phyloP scores from a whole-genome alignment of 2,797 vertebrate genomes.

The Danio tinwini region DNA sequence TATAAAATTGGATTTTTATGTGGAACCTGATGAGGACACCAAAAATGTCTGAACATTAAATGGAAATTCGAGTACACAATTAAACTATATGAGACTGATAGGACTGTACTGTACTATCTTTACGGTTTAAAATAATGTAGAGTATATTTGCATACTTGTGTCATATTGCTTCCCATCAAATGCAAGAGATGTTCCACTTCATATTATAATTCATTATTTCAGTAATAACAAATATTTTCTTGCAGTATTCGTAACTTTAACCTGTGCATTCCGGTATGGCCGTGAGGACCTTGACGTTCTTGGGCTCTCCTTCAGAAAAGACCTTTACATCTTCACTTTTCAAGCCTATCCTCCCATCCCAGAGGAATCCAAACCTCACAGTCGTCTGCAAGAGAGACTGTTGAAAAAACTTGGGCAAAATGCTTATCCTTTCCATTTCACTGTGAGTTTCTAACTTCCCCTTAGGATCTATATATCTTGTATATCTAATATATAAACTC shows the following conservation, averaged over 20 bases:
- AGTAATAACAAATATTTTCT: neutral
- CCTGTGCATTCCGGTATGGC: constrained; percentile 95
- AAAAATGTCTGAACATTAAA: neutral
- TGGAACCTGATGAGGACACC: no score
- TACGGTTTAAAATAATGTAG: neutral
- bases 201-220: no score
- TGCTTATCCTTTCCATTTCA: constrained; percentile 91
- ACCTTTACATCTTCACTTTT: constrained; percentile 94
- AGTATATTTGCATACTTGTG: neutral
- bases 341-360: constrained; percentile 92
- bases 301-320: constrained; percentile 95
- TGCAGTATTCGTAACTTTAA: constrained; percentile 93
- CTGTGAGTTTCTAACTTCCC: constrained; percentile 68
- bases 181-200: neutral
- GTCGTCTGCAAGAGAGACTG: constrained; percentile 92
- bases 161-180: neutral
- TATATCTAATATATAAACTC: neutral
- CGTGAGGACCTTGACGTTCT: constrained; percentile 95
- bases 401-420: constrained; percentile 96
- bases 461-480: neutral
- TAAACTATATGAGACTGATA: neutral
- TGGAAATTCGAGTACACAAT: neutral
- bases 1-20: no score
- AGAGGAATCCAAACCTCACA: constrained; percentile 90
- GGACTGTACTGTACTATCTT: no score